Evolutionary conservation across 2,797 vertebrate species (phyloP), one percentile per base, ranked within the genome.

Genomic region (Mastacembelus armatus): DNA sequence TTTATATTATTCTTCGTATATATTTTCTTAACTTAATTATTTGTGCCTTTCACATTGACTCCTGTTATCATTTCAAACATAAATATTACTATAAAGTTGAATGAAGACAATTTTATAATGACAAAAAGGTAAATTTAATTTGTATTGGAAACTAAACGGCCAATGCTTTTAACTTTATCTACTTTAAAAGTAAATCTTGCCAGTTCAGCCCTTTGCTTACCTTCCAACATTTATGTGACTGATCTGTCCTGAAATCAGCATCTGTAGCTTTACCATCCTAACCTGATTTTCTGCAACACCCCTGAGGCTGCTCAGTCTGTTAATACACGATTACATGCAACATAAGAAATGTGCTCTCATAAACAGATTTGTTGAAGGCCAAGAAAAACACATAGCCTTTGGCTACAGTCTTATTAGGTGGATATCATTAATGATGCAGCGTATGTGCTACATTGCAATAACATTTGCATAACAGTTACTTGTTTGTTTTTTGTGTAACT

Each of bases 281-380:
- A 84, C 52, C 55, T 67, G 50, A 85, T 92, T 83, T 26, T 61
- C 52, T 42, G 70, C 83, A 76, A 92, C 84, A 81, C 92, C 72
- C 91, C 92, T 88, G 90, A 88, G 82, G 76, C 71, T 88, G 60
- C 60, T 60, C 70, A 62, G 55, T 71, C 85, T 92, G 91, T 88
- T 90, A 91, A 93, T 92, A 92, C 93, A 94, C 90, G 86, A 92
- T 92, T 93, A 77, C 76, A 88, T 77, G 66, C 84, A 78, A 75
- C 76, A 92, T 81, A 88, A 91, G 92, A 89, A 33, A 66, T 74
- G 69, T 56, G 27, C 78, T 77, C 66, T 66, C 66, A 85, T 77
- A 81, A 85, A 65, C 64, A 85, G 88, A 89, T 81, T 78, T 85
- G 74, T 74, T 58, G 33, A 76, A 71, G 66, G 57, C 77, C 51